Conservation (phyloP, 2,113 vertebrate genomes). For the Mus spicilegus region DNA sequence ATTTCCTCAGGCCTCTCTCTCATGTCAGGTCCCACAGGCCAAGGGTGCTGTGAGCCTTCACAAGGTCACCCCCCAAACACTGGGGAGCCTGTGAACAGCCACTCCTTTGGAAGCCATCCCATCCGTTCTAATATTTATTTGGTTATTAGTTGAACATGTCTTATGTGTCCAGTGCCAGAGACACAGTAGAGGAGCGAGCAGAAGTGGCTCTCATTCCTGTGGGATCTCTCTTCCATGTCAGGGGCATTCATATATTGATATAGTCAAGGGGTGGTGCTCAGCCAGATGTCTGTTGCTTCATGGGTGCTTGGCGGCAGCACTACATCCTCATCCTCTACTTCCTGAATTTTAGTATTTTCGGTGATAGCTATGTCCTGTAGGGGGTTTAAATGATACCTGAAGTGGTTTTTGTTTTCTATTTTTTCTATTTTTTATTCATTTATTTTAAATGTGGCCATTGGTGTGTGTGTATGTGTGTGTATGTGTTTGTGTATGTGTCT, state of each 20-base stretch:
- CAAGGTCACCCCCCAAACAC: background rate
- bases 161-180: background rate
- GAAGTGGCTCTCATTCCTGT: background rate
- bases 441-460: background rate
- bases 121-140: background rate
- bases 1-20: background rate
- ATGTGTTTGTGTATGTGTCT: too few species aligned
- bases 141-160: background rate
- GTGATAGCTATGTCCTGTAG: background rate
- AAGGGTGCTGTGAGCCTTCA: background rate
- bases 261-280: background rate
- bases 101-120: background rate
- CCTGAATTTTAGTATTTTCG: background rate
- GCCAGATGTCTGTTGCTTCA: background rate
- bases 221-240: background rate
- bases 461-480: background rate
- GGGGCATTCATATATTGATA: background rate
- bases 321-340: background rate
- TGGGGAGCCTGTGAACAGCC: too few species aligned
- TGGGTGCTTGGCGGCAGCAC: too few species aligned
- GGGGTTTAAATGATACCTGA: background rate
- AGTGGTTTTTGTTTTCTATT: background rate
- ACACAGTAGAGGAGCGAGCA: background rate
- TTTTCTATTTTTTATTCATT: background rate
- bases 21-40: background rate